A percentile compares a stretch with the other conserved stretches of the same genome.
Conservation (phyloP, 2,888 invertebrate genomes). For the Polydrusus pterygomalis region DNA sequence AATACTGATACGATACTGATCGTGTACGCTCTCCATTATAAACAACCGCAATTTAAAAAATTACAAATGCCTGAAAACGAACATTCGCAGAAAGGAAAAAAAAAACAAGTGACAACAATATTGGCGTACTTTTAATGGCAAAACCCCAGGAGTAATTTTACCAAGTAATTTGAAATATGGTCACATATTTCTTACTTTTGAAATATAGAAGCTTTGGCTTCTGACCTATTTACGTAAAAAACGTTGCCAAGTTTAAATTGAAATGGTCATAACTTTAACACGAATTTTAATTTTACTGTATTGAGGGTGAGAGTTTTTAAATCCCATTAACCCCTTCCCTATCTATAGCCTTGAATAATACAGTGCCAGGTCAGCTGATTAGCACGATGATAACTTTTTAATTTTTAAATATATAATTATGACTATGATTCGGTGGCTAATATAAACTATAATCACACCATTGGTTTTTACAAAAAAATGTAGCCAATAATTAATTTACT, state of each 20-base stretch:
- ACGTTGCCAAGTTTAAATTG: conserved; percentile 1
- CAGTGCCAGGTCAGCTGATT: too few relatives aligned
- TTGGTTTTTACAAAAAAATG: too few relatives aligned
- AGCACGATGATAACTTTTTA: too few relatives aligned
- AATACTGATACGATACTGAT: too few relatives aligned
- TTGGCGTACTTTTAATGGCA: conserved; percentile 35
- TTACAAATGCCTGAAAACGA: conserved; percentile 27
- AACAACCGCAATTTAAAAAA: conserved; percentile 29
- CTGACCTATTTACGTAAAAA: conserved; percentile 32
- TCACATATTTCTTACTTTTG: conserved; percentile 25
- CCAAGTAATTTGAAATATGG: conserved; percentile 45
- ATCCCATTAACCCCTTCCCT: too few relatives aligned
- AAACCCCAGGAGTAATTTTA: conserved; percentile 42
- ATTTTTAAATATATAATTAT: too few relatives aligned
- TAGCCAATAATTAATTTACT: too few relatives aligned
- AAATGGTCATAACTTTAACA: not conserved
- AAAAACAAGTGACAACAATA: conserved; percentile 21
- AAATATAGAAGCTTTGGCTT: conserved; percentile 29
- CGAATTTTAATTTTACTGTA: not conserved
- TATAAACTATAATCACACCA: too few relatives aligned
- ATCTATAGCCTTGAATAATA: too few relatives aligned
- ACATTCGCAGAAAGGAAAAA: conserved; percentile 24
- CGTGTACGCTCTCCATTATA: not conserved
- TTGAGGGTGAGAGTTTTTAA: too few relatives aligned
- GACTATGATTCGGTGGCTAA: too few relatives aligned